These are phyloP conservation scores for Epistrophella euchroma DNA, from an alignment of 2,888 invertebrate genomes.

Conservation along the genomic window DNA sequence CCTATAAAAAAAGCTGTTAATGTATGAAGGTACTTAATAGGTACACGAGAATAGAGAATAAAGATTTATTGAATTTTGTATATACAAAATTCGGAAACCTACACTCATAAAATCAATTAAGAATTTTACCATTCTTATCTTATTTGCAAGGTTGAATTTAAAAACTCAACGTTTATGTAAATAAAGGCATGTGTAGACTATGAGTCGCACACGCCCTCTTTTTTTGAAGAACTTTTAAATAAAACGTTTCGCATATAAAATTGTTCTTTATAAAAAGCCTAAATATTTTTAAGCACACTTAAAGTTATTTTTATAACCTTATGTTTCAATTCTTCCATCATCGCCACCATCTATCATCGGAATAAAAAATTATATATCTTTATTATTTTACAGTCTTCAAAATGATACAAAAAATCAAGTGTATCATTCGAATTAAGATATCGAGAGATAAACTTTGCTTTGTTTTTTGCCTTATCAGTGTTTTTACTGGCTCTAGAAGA, in stretches of 20 bases:
- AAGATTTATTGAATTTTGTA: too few relatives aligned
- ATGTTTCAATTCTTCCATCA: not conserved
- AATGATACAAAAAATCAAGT: conserved; percentile 21
- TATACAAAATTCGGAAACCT: too few relatives aligned
- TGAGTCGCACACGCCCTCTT: too few relatives aligned
- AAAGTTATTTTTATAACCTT: not conserved
- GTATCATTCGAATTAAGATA: conserved; percentile 9
- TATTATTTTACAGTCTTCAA: conserved; percentile 41
- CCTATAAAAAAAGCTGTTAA: too few relatives aligned
- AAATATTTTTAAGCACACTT: not conserved
- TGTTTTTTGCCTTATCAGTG: conserved; percentile 1
- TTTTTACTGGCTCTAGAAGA: not conserved
- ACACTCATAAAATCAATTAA: too few relatives aligned
- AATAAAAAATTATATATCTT: conserved; percentile 4
- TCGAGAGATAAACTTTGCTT: conserved; percentile 20
- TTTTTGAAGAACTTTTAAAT: not conserved
- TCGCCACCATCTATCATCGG: not conserved
- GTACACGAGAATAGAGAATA: too few relatives aligned
- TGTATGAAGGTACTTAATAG: too few relatives aligned
- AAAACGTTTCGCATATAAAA: not conserved
- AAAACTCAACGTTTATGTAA: too few relatives aligned
- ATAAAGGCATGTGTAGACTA: too few relatives aligned
- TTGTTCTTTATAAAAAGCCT: not conserved
- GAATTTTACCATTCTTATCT: too few relatives aligned
- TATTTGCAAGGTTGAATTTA: too few relatives aligned